Evolutionary conservation across 2,797 vertebrate species (phyloP), one percentile per base, ranked within the genome.

Genomic region (Syndactyla subalaris): DNA sequence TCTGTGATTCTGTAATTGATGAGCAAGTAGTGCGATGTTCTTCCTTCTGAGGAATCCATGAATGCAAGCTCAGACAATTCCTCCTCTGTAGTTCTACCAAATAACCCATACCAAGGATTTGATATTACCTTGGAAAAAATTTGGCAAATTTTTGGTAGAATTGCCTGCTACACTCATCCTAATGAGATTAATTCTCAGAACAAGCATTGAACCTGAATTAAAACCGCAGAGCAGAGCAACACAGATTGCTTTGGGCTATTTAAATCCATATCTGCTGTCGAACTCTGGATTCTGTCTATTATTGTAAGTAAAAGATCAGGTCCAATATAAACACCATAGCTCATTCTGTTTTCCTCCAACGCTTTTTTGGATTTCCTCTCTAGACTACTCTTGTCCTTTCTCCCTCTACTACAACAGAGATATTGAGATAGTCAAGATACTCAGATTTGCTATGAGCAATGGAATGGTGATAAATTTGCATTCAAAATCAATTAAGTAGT

Each of bases 101-200:
- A 88, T 48, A 85, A 88, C 62, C n/a, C 19, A 14, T 59, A 65
- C 59, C 52, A 62, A 92, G 55, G 32, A 57, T 81, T 88, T 63
- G 34, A 20, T 65, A 27, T 18, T 41, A 18, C 4, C n/a, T 78
- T 45, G 67, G 58, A 76, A 91, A 75, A 88, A 26, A 55, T 48
- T 19, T 6, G 9, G 14, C 38, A 75, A 89, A 41, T 51, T 80
- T 78, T 86, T 48, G 38, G 75, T 77, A 34, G 34, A 78, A 63
- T 62, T 75, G 72, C 9, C 26, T 75, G 14, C 34, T 46, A 57
- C 20, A 14, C 39, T 71, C n/a, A 55, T 49, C 10, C 49, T 91
- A 87, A 89, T 62, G 32, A 85, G 24, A 75, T 66, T 73, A 93
- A 57, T 55, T 77, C 32, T 96, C 54, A 78, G 63, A 92, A 82